Conservation (phyloP, 2,797 vertebrate genomes). For the Euphonia xanthogaster region DNA sequence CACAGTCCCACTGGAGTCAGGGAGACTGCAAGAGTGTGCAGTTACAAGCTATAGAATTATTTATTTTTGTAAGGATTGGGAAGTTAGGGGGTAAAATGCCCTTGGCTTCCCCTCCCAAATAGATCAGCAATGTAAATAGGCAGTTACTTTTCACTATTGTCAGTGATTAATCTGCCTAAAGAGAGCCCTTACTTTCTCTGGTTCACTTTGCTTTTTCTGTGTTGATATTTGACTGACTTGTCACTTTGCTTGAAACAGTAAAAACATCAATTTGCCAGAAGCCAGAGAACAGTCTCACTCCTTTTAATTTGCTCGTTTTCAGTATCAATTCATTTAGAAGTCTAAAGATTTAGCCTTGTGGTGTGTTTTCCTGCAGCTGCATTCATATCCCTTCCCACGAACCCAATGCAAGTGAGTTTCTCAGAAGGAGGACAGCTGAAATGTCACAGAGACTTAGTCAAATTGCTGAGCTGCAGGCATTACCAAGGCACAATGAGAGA, state of each 20-base stretch:
- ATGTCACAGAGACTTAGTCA: constrained; percentile 15
- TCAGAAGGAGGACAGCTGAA: not conserved
- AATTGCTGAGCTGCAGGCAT: constrained; percentile 25
- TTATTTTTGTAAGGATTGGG: not conserved
- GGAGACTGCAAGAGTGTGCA: not conserved
- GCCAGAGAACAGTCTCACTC: not conserved
- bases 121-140: constrained; percentile 7
- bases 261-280: constrained; percentile 15
- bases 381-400: not conserved
- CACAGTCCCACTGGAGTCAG: not conserved
- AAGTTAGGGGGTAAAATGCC: not conserved
- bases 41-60: not conserved
- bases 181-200: not conserved
- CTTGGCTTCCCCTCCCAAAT: not conserved
- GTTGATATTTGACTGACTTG: constrained; percentile 34
- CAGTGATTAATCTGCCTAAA: constrained; percentile 5
- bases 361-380: not conserved
- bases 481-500: constrained; percentile 10
- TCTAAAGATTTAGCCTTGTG: not conserved
- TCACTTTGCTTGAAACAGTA: not conserved
- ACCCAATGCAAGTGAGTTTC: not conserved
- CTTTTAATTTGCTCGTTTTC: not conserved
- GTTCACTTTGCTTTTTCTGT: not conserved
- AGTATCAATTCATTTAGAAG: not conserved
- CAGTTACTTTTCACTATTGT: not conserved